Percentiles rank a stretch among this genome's conserved stretches.
Evolutionary conservation across 2,797 vertebrate species (phyloP).

Genomic region (Peromyscus nudipes): DNA sequence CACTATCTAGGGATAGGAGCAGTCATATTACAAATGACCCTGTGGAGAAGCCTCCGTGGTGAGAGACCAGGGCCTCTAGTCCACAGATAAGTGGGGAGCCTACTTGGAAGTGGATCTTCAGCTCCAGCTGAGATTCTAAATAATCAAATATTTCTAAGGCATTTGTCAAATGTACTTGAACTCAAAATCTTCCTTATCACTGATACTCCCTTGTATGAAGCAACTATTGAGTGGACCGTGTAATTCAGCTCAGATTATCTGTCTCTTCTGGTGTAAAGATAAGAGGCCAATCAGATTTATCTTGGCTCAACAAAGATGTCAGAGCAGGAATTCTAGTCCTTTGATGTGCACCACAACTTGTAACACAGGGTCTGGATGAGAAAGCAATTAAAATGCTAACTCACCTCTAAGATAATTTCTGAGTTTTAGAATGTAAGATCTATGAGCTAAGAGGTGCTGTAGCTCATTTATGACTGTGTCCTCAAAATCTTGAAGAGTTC

Average conservation of each 20-base stretch:
- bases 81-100: not conserved
- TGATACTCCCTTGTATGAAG: not conserved
- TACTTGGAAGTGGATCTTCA: not conserved
- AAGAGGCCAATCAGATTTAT: not conserved
- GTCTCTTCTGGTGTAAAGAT: not conserved
- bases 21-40: not conserved
- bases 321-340: conserved; percentile 25
- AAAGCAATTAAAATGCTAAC: conserved; percentile 38
- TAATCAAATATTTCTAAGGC: not conserved
- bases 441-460: not conserved
- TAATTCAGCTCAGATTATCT: not conserved
- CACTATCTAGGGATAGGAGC: not conserved
- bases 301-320: not conserved
- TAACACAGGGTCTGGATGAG: not conserved
- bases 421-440: conserved; percentile 42
- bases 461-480: conserved; percentile 7
- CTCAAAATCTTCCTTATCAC: not conserved
- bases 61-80: not conserved
- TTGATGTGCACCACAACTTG: not conserved
- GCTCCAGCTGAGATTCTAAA: not conserved
- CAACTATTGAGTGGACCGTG: not conserved
- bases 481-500: not conserved
- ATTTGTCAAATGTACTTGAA: not conserved
- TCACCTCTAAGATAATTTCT: not conserved
- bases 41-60: not conserved